Evolutionary conservation across 2,888 invertebrate species (phyloP), one percentile per base, ranked within the genome.

Genomic region (Drosophila bunnanda): DNA sequence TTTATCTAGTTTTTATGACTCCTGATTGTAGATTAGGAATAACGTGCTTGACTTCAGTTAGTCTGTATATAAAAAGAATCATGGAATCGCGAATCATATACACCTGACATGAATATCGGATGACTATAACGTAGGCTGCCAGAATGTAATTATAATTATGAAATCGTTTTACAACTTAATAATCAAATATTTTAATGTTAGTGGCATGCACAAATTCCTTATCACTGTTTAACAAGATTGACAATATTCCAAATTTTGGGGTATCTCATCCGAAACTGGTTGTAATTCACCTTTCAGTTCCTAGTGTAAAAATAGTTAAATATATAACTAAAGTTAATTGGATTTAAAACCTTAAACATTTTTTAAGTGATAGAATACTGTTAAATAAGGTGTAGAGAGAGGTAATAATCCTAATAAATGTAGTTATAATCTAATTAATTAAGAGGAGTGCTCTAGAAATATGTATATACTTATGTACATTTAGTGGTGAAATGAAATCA

Each of bases 1-100:
- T 30, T 56, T 57, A 38, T 53, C 22, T 22, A 53, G 22, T n/a
- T 22, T 52, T 53, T 36, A 36, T 38, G n/a, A 15, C 20, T 39
- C 28, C 59, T 38, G 12, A 58, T 38, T 20, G 28, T 30, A 30
- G 59, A 58, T 39, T 32, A 50, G 20, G 9, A 6, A 32, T 34
- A 50, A 20, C 15, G 32, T 50, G 50, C 20, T 50, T 9, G 32
- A 32, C 17, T 32, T 30, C 48, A 50, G 50, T 50, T 50, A 50
- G 8, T 32, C 15, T 50, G 20, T 13, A 9, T 9, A 50, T 8
- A 32, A 50, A 15, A 50, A 15, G 9, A 32, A 15, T 15, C 8
- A 32, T 32, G 9, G 20, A 30, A 50, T 32, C 20, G 13, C 20
- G 13, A 15, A 32, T 15, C 13, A 9, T 12, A 17, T 46, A 46